Evolutionary conservation across 2,888 invertebrate species (phyloP).

Genomic region (Tipula helvola): DNA sequence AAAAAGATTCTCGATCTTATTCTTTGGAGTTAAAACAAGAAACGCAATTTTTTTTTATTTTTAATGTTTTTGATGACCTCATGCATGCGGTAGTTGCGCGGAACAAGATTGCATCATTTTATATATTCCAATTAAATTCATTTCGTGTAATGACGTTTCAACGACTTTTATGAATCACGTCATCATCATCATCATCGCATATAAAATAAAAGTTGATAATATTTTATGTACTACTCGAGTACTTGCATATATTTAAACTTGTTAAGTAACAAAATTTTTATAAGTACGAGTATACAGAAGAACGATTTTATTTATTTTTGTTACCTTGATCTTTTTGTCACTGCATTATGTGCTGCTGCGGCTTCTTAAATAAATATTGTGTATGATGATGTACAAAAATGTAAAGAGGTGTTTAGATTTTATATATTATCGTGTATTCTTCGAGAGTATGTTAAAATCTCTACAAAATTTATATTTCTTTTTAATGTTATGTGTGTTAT

Average conservation of each 20-base stretch:
- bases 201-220: background rate
- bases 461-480: background rate
- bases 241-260: background rate
- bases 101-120: background rate
- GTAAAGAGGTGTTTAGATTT: background rate
- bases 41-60: background rate
- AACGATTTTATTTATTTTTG: background rate
- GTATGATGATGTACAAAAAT: background rate
- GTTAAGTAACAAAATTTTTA: background rate
- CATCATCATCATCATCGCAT: background rate
- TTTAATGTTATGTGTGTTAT: background rate
- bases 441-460: background rate
- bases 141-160: background rate
- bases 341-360: background rate
- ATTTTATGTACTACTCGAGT: background rate
- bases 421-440: background rate
- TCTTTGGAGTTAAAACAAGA: background rate
- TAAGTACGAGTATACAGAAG: background rate
- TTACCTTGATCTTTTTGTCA: background rate
- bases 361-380: background rate
- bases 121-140: background rate
- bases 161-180: background rate
- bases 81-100: background rate
- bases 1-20: background rate
- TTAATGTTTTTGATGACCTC: background rate